These are phyloP conservation scores for Pseudomyrmex cubaensis DNA, from an alignment of 1,140 invertebrate genomes.

Conservation along the genomic window DNA sequence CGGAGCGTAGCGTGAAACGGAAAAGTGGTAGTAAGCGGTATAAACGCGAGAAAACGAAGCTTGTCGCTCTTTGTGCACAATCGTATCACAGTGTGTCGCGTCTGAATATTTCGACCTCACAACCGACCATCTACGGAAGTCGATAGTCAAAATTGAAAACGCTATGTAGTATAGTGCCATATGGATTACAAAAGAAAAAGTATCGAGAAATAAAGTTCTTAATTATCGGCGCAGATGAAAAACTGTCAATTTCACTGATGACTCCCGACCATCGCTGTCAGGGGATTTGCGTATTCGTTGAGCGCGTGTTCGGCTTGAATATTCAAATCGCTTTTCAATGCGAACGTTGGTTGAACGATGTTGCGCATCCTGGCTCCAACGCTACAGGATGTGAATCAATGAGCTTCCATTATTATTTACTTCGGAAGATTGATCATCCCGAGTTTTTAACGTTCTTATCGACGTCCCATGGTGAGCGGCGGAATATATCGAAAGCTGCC, in stretches of 20 bases:
- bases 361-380: slow-evolving; percentile 48
- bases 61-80: slow-evolving; percentile 59
- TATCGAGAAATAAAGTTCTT: slow-evolving; percentile 25
- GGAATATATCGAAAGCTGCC: slow-evolving; percentile 63
- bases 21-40: slow-evolving; percentile 37
- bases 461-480: slow-evolving; percentile 19
- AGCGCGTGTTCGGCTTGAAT: slow-evolving; percentile 63
- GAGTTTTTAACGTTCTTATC: slow-evolving; percentile 60
- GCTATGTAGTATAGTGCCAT: not conserved
- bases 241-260: slow-evolving; percentile 21
- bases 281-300: slow-evolving; percentile 21
- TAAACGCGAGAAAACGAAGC: slow-evolving; percentile 58
- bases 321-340: slow-evolving; percentile 62
- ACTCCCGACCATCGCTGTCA: slow-evolving; percentile 26
- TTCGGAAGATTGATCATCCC: slow-evolving; percentile 52
- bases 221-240: slow-evolving; percentile 18
- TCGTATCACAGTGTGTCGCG: slow-evolving; percentile 47
- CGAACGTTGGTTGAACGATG: slow-evolving; percentile 50
- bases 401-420: slow-evolving; percentile 69
- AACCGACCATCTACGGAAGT: not conserved
- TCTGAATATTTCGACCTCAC: slow-evolving; percentile 30
- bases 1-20: slow-evolving; percentile 40
- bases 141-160: slow-evolving; percentile 28
- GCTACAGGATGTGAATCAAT: slow-evolving; percentile 60
- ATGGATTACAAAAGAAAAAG: not conserved